Conservation (phyloP, 1,140 invertebrate species). For the Macrosteles quadrilineatus region DNA sequence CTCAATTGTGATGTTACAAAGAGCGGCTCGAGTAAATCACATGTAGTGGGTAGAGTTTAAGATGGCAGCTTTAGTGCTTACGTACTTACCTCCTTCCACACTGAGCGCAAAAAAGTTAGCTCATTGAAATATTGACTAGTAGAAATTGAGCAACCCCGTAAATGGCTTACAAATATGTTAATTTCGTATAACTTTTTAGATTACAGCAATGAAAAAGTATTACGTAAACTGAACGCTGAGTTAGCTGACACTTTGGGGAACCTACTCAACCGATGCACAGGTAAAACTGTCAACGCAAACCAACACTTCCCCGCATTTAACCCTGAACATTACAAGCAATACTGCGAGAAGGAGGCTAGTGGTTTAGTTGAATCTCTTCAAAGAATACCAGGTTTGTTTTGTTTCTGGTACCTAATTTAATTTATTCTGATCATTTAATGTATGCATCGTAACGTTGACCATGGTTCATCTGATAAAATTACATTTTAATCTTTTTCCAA, state of each 20-base stretch:
- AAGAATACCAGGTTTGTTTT: conserved; percentile 29
- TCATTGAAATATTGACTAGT: no score
- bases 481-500: neutral
- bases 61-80: no score
- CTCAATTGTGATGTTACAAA: no score
- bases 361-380: conserved; percentile 32
- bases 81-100: no score
- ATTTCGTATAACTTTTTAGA: no score
- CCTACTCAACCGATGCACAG: conserved; percentile 78
- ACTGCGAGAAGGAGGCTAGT: conserved; percentile 35
- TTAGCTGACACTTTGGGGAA: conserved; percentile 93
- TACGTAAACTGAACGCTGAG: conserved; percentile 83
- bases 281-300: conserved; percentile 73
- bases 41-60: no score
- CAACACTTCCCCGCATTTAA: conserved; percentile 69
- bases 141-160: no score
- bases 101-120: no score
- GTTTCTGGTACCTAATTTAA: no score
- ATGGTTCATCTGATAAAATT: neutral
- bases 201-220: conserved; percentile 78
- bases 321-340: conserved; percentile 50
- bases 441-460: neutral
- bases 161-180: no score
- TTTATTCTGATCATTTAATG: neutral
- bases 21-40: no score